Base-by-base conservation (phyloP, 2,113 vertebrate species). In the Aptenodytes patagonicus region DNA sequence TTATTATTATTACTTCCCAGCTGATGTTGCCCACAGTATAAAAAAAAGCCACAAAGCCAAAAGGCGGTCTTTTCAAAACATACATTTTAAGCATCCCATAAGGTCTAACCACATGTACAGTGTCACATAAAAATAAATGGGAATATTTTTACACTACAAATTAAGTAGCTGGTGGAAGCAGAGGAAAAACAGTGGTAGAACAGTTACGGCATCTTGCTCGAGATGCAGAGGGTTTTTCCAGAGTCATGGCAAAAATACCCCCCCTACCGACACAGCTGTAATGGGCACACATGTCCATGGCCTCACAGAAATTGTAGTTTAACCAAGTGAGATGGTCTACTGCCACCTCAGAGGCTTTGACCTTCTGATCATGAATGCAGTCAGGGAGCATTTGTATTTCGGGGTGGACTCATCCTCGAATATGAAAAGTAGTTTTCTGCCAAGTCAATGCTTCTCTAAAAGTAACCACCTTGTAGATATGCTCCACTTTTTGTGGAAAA, bases 31-130 rank as follows among this genome's bases (percentile, higher is more conserved):
- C 96, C 85, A 80, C 66, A 96, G 91, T 94, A 54, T 94, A 54
- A 29, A 70, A 31, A 60, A 49, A 75, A 95, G 44, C 83, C 87
- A 89, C 55, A 91, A 87, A 94, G 91, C 75, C 69, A 90, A 84
- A 96, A 95, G 89, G 75, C 66, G 85, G 54, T 40, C 17, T 73
- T 94, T 73, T 89, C 73, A 75, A 89, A 92, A 92, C 78, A 96
- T 66, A 73, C 21, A 75, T 92, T 97, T 96, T 90, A 96, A 97
- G 90, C 68, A 95, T 70, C 83, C 29, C 58, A 38, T 83, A 95
- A 97, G 93, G 64, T 83, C 86, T 83, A 86, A 84, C 80, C 80
- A 47, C 65, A 95, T 79, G 93, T 81, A 91, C 21, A 87, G 40
- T 64, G 61, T 36, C 92, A 91, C 38, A 66, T 69, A 61, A 95